Evolutionary conservation across 2,113 vertebrate genomes (phyloP).

Genomic region (Ahaetulla prasina): DNA sequence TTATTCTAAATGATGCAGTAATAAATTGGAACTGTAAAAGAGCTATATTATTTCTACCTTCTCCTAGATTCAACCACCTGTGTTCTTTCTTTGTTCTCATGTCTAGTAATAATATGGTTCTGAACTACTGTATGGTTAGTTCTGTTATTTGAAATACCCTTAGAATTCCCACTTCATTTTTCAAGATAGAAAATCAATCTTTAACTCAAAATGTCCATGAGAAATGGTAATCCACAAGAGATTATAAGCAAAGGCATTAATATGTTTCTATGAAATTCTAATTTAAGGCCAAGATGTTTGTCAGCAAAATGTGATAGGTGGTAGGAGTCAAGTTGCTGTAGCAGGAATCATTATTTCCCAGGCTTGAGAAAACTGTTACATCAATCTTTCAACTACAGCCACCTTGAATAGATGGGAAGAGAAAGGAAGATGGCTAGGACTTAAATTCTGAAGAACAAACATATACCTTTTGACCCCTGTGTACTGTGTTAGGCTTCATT

Average conservation of each 20-base stretch:
- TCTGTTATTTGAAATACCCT: neutral
- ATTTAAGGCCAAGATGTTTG: neutral
- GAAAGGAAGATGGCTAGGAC: neutral
- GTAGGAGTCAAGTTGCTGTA: neutral
- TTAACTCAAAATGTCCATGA: neutral
- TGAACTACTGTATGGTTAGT: neutral
- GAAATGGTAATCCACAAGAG: neutral
- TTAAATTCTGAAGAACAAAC: neutral
- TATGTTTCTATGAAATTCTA: neutral
- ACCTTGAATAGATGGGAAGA: neutral
- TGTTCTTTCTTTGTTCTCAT: neutral
- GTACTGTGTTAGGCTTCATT: neutral
- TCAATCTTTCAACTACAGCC: neutral
- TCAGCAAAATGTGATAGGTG: neutral
- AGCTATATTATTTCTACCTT: neutral
- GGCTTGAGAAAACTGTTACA: neutral
- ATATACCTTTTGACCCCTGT: neutral
- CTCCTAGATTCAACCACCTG: neutral
- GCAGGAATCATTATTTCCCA: neutral
- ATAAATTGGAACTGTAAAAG: neutral
- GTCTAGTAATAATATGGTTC: neutral
- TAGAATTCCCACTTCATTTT: neutral
- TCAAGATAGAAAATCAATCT: neutral
- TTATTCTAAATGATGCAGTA: neutral
- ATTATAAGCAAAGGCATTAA: neutral